These are phyloP conservation scores for Acanthosoma haemorrhoidale DNA, from an alignment of 2,888 invertebrate genomes.

Conservation along the genomic window DNA sequence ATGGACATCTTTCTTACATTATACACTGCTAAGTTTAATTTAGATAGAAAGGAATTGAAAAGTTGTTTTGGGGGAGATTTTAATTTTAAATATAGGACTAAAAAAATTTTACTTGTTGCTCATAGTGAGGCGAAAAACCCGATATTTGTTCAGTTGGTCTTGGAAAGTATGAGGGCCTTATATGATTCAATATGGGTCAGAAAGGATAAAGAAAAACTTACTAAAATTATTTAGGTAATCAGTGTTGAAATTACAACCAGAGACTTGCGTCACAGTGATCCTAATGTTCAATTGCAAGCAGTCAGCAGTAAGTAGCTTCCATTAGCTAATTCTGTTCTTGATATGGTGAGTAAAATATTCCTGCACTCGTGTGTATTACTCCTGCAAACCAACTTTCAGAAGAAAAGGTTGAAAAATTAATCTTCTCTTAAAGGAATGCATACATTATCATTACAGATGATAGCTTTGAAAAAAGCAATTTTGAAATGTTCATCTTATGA, in stretches of 20 bases:
- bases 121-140: constrained; percentile 88
- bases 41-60: constrained; percentile 64
- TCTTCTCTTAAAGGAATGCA: constrained; percentile 66
- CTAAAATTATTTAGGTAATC: constrained; percentile 66
- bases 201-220: constrained; percentile 69
- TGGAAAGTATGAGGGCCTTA: constrained; percentile 86
- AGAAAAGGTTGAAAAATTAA: constrained; percentile 74
- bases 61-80: constrained; percentile 92
- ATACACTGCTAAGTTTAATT: constrained; percentile 67
- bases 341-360: constrained; percentile 71
- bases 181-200: constrained; percentile 75
- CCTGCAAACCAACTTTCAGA: constrained; percentile 68
- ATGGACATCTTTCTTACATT: constrained; percentile 75
- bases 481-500: constrained; percentile 60
- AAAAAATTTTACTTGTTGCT: constrained; percentile 79
- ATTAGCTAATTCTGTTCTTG: constrained; percentile 70
- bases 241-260: constrained; percentile 67
- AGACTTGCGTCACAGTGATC: constrained; percentile 74
- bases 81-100: constrained; percentile 78
- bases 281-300: constrained; percentile 70
- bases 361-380: no score
- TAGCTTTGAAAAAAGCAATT: constrained; percentile 63
- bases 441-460: constrained; percentile 62
- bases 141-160: constrained; percentile 82
- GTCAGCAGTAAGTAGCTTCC: constrained; percentile 88